These are phyloP conservation scores for Hoplodrina ambigua DNA, from an alignment of 2,888 invertebrate genomes.

Conservation along the genomic window DNA sequence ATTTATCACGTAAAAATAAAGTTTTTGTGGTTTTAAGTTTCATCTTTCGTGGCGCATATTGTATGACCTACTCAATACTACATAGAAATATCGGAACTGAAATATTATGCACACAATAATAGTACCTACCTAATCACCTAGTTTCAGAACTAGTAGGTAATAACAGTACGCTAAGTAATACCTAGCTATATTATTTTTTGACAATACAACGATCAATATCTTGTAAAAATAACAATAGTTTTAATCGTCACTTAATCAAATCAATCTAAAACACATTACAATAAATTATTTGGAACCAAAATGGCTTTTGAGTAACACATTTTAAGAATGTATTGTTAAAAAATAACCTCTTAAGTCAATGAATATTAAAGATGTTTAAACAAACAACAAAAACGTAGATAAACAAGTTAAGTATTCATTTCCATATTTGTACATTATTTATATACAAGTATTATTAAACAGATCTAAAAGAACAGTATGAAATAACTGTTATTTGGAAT, in stretches of 20 bases:
- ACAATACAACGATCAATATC: constrained; percentile 5
- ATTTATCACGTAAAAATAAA: too few species aligned
- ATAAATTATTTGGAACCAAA: not conserved
- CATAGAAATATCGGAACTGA: constrained; percentile 3
- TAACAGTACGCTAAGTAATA: too few species aligned
- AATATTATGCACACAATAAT: not conserved
- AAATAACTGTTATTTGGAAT: constrained; percentile 43
- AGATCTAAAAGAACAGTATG: constrained; percentile 8
- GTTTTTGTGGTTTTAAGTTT: too few species aligned
- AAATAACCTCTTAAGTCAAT: constrained; percentile 25
- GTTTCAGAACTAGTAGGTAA: too few species aligned
- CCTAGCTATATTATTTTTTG: too few species aligned
- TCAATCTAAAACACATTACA: not conserved
- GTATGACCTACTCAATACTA: too few species aligned
- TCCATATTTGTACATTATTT: not conserved
- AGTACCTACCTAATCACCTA: too few species aligned
- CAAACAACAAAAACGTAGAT: too few species aligned
- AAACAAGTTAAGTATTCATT: not conserved
- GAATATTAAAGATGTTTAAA: not conserved
- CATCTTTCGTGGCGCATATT: too few species aligned
- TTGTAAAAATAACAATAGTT: too few species aligned
- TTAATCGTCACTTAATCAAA: too few species aligned
- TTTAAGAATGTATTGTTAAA: not conserved
- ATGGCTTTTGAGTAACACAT: not conserved
- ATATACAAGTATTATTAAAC: not conserved